phyloP scores from a whole-genome alignment of 2,888 invertebrate species.

The Caenorhabditis wallacei region DNA sequence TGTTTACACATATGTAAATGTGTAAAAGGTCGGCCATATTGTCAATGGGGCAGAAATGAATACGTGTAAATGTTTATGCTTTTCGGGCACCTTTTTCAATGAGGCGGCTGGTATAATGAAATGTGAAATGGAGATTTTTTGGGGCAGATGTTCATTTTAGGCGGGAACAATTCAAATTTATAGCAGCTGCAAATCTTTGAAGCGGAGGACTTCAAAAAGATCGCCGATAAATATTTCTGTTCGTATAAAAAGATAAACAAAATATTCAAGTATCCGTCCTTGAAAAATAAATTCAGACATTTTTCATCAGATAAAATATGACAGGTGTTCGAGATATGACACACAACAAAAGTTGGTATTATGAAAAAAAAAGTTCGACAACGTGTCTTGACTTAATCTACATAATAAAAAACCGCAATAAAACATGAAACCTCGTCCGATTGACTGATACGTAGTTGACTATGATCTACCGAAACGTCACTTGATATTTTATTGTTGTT shows the following conservation, averaged over 20 bases:
- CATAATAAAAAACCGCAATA: neutral
- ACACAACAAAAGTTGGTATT: too few species aligned
- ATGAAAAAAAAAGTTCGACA: too few species aligned
- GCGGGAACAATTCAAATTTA: neutral
- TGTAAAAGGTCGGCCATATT: neutral
- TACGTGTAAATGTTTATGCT: neutral
- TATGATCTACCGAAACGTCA: conserved; percentile 17
- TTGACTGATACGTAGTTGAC: neutral
- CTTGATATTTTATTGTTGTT: neutral
- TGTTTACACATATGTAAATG: neutral
- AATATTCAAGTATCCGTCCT: neutral
- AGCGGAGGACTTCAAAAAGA: neutral
- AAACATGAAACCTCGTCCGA: neutral
- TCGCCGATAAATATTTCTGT: neutral
- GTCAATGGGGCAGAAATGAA: neutral
- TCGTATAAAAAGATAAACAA: neutral
- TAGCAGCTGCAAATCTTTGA: neutral
- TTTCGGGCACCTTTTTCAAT: neutral
- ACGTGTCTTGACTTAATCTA: neutral
- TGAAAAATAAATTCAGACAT: neutral
- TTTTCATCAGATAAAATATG: too few species aligned
- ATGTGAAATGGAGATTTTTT: neutral
- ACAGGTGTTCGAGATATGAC: too few species aligned
- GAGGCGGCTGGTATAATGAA: neutral
- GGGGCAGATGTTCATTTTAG: neutral